These are phyloP conservation scores for Alviniconcha strummeri DNA, from an alignment of 2,888 invertebrate species.

Conservation along the genomic window DNA sequence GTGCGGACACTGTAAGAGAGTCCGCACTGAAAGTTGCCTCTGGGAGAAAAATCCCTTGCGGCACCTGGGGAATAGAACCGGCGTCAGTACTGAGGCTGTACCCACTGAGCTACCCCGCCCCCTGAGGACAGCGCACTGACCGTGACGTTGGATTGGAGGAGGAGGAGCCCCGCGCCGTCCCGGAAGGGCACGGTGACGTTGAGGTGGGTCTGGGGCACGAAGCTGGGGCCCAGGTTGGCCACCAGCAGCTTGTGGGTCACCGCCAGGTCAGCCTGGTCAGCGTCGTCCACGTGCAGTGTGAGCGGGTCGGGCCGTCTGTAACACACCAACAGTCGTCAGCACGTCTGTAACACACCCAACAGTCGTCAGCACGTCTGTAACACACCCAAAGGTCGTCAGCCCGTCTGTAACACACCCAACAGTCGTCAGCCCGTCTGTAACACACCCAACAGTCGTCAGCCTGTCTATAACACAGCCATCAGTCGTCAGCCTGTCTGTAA, in stretches of 20 bases:
- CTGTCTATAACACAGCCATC: too few species aligned
- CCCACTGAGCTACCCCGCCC: not conserved
- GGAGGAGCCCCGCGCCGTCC: slow-evolving; percentile 9
- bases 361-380: too few species aligned
- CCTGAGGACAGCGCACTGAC: slow-evolving; percentile 10
- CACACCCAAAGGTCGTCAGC: too few species aligned
- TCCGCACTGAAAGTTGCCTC: not conserved
- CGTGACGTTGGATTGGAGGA: slow-evolving; percentile 34
- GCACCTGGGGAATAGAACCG: not conserved
- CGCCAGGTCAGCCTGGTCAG: slow-evolving; percentile 8
- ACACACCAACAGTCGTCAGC: too few species aligned
- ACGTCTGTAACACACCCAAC: too few species aligned
- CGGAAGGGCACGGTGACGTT: slow-evolving; percentile 33
- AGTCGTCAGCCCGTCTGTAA: too few species aligned
- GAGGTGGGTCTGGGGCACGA: slow-evolving; percentile 36
- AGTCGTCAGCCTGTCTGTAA: too few species aligned
- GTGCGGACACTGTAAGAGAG: too few species aligned
- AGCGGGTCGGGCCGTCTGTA: too few species aligned
- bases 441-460: too few species aligned
- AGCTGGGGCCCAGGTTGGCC: slow-evolving; percentile 40
- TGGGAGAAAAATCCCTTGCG: not conserved
- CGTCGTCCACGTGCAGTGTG: not conserved
- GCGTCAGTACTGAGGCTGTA: not conserved
- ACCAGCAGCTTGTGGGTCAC: slow-evolving; percentile 38
- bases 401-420: too few species aligned